phyloP scores from a whole-genome alignment of 1,140 invertebrate genomes.

The Pissodes strobi region DNA sequence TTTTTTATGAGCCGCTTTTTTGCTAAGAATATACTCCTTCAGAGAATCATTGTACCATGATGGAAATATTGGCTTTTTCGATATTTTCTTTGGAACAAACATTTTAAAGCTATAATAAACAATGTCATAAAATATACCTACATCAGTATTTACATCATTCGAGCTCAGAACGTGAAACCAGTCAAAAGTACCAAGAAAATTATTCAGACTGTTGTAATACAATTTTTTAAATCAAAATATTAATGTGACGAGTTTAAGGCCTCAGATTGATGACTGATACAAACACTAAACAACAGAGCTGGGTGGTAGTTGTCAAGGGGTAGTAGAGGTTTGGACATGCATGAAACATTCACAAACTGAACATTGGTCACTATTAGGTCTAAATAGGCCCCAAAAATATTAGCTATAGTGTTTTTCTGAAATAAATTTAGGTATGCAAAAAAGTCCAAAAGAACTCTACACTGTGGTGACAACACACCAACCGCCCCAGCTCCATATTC shows the following conservation, averaged over 20 bases:
- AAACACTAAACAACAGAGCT: too few species aligned
- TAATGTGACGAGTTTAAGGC: neutral
- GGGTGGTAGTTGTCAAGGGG: too few species aligned
- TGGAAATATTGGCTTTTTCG: neutral
- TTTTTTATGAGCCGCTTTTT: neutral
- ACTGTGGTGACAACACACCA: too few species aligned
- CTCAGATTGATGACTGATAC: neutral
- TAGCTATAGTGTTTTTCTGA: too few species aligned
- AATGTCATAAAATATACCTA: neutral
- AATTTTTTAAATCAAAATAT: neutral
- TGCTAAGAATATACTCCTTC: neutral
- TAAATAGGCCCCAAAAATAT: too few species aligned
- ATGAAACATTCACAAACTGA: too few species aligned
- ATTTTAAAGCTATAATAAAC: neutral
- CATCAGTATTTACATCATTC: neutral
- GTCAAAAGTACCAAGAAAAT: neutral
- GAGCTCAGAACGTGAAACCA: neutral
- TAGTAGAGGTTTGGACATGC: too few species aligned
- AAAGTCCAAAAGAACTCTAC: too few species aligned
- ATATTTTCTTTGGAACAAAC: neutral
- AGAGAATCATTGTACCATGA: neutral
- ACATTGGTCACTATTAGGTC: too few species aligned
- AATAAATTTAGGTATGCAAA: too few species aligned
- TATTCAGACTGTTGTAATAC: neutral
- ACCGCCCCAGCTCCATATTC: too few species aligned